phyloP scores from a whole-genome alignment of 2,797 vertebrate species.

The Macrochelys suwanniensis region DNA sequence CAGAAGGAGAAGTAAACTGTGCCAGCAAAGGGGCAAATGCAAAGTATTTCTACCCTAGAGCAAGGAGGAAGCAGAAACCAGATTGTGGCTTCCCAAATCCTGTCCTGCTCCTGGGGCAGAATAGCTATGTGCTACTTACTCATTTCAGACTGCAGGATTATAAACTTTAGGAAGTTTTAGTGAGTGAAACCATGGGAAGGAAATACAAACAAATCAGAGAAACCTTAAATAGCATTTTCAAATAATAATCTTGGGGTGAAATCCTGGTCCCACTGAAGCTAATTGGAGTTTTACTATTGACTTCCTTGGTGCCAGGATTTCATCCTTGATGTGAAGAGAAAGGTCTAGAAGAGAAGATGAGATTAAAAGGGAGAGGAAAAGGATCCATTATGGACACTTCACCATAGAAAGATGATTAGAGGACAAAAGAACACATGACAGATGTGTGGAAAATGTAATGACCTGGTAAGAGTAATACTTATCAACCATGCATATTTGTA shows the following conservation, averaged over 20 bases:
- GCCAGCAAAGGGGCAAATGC: fast-evolving
- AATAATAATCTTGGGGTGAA: neutral
- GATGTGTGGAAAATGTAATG: neutral
- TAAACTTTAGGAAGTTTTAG: neutral
- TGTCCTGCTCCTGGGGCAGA: neutral
- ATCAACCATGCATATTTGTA: neutral
- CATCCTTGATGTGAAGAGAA: neutral
- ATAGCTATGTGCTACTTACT: fast-evolving
- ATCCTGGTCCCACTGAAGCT: neutral
- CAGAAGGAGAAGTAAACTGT: neutral
- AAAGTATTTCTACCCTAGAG: neutral
- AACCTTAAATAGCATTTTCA: neutral
- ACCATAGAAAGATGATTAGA: neutral
- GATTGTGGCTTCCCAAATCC: neutral
- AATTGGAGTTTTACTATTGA: neutral
- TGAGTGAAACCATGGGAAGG: neutral
- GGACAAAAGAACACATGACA: neutral
- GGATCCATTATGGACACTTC: neutral
- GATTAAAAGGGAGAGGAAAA: neutral
- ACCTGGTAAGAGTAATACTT: neutral
- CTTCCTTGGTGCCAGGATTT: neutral
- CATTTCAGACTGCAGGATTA: neutral
- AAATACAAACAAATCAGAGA: neutral
- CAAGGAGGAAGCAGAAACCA: neutral
- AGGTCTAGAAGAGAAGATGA: neutral